Conservation (phyloP, 1,140 invertebrate genomes). For the Latrodectus geometricus region DNA sequence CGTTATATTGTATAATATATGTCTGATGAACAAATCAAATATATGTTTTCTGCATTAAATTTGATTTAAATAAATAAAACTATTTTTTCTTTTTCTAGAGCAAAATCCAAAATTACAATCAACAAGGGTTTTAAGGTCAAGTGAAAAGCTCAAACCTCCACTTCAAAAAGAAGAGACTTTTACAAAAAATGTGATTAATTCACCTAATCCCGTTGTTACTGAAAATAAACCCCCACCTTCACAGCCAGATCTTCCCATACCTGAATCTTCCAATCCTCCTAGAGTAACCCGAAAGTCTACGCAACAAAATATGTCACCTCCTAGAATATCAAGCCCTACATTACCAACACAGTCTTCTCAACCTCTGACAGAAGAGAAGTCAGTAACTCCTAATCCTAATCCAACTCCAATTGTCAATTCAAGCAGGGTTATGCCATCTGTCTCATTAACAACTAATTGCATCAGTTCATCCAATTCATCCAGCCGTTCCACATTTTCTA, state of each 20-base stretch:
- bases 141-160: conserved; percentile 5
- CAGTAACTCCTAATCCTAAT: not conserved
- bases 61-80: not conserved
- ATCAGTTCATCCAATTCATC: conserved; percentile 63
- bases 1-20: not conserved
- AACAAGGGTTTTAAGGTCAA: conserved; percentile 26
- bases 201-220: not conserved
- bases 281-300: not conserved
- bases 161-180: not conserved
- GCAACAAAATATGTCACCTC: not conserved
- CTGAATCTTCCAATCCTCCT: not conserved
- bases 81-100: not conserved
- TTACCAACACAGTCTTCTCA: not conserved
- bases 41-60: no score
- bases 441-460: not conserved
- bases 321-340: not conserved
- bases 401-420: not conserved
- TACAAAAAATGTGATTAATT: not conserved
- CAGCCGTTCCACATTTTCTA: conserved; percentile 54
- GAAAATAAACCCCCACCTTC: not conserved
- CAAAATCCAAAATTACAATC: not conserved
- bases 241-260: not conserved
- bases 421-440: not conserved
- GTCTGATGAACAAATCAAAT: no score
- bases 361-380: not conserved